Evolutionary conservation across 1,140 invertebrate genomes (phyloP).

Genomic region (Nymphalis io): DNA sequence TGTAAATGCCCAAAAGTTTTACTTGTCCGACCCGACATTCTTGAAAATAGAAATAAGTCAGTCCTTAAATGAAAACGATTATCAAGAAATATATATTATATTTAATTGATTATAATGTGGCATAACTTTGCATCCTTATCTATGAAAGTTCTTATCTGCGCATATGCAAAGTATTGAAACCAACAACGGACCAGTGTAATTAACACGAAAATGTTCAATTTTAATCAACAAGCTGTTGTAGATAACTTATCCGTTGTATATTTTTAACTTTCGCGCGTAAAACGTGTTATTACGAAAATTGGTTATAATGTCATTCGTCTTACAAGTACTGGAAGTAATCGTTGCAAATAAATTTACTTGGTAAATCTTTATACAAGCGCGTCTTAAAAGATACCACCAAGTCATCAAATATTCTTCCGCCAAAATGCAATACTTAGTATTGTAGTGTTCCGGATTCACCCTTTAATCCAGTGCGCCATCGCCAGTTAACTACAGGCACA

Average conservation of each 20-base stretch:
- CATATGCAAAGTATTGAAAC: slow-evolving; percentile 25
- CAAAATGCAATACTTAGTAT: too few relatives aligned
- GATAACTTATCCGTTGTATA: slow-evolving; percentile 29
- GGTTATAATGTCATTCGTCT: slow-evolving; percentile 24
- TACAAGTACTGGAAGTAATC: slow-evolving; percentile 16
- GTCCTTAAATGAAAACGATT: too few relatives aligned
- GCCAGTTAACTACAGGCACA: too few relatives aligned
- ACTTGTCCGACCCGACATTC: too few relatives aligned
- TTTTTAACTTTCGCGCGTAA: slow-evolving; percentile 29
- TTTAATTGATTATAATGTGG: neutral
- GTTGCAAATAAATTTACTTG: neutral
- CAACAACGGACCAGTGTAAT: slow-evolving; percentile 30
- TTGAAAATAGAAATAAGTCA: too few relatives aligned
- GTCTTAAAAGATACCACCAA: too few relatives aligned
- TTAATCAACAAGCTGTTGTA: slow-evolving; percentile 32
- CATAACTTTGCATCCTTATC: slow-evolving; percentile 22
- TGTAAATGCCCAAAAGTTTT: too few relatives aligned
- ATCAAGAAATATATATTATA: too few relatives aligned
- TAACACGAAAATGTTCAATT: slow-evolving; percentile 35
- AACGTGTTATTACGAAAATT: slow-evolving; percentile 34
- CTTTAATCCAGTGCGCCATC: too few relatives aligned
- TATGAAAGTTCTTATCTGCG: slow-evolving; percentile 23
- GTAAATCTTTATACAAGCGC: neutral
- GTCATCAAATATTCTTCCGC: too few relatives aligned
- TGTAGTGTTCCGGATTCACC: too few relatives aligned